Conservation (phyloP, 2,113 vertebrate genomes). For the Globicephala melas region DNA sequence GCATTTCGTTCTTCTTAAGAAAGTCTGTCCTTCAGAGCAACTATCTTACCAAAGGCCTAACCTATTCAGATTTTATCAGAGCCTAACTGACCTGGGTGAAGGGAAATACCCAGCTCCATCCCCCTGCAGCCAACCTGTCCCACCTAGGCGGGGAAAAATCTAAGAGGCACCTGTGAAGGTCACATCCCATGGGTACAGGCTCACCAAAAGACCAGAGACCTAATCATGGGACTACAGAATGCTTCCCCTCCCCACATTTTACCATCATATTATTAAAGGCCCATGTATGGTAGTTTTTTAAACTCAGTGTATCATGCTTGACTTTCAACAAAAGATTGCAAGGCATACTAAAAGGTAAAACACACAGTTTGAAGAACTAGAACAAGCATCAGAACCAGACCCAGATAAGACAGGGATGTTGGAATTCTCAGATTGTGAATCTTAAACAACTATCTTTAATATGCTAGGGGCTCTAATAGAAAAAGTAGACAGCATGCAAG, state of each 20-base stretch:
- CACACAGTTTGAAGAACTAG: background rate
- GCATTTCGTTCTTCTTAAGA: background rate
- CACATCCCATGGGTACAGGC: background rate
- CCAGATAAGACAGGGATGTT: background rate
- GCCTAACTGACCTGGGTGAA: background rate
- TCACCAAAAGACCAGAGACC: background rate
- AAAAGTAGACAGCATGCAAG: background rate
- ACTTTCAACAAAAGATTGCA: background rate
- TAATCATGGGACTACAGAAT: background rate
- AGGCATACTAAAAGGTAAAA: background rate
- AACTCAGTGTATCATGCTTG: background rate
- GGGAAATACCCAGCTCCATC: background rate
- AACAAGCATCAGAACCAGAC: background rate
- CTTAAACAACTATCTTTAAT: background rate
- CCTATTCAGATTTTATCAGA: background rate
- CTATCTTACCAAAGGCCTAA: background rate
- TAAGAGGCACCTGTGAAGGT: background rate
- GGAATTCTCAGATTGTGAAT: background rate
- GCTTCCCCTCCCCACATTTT: background rate
- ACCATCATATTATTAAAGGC: background rate
- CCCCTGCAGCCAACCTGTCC: background rate
- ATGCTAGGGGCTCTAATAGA: background rate
- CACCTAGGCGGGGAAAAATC: background rate
- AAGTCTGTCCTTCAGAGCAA: background rate
- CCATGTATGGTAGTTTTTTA: background rate